phyloP scores from a whole-genome alignment of 2,888 invertebrate genomes.

The Rhimphoctona megacephalus region DNA sequence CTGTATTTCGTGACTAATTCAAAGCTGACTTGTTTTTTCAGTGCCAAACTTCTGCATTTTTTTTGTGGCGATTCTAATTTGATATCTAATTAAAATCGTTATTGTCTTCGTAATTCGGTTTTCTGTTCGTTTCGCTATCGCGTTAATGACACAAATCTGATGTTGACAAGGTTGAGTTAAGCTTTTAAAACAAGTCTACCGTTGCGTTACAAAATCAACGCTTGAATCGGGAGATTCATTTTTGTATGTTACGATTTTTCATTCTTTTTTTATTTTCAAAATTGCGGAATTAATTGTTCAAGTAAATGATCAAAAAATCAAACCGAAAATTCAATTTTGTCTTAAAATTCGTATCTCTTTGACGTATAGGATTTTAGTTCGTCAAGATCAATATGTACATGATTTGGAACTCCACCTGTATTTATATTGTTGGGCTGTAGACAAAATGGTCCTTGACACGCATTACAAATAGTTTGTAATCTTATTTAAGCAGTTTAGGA shows the following conservation, averaged over 20 bases:
- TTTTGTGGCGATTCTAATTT: background rate
- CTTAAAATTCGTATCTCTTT: too few species aligned
- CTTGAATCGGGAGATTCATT: too few species aligned
- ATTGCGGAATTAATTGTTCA: background rate
- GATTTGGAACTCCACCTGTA: background rate
- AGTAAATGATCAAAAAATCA: background rate
- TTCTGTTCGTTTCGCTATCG: background rate
- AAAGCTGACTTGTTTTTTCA: background rate
- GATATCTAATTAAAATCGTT: background rate
- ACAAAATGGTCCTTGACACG: background rate
- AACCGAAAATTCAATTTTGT: background rate
- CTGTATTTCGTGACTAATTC: background rate
- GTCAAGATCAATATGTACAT: constrained; percentile 11
- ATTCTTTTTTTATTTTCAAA: background rate
- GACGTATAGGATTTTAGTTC: background rate
- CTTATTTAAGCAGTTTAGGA: background rate
- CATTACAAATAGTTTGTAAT: background rate
- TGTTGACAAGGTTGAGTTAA: too few species aligned
- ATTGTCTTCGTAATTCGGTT: background rate
- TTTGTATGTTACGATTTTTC: background rate
- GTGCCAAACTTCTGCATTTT: background rate
- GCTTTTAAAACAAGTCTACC: too few species aligned
- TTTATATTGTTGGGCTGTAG: background rate
- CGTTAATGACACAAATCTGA: too few species aligned
- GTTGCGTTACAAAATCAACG: too few species aligned